These are phyloP conservation scores for Battus philenor DNA, from an alignment of 1,140 invertebrate genomes.

Conservation along the genomic window DNA sequence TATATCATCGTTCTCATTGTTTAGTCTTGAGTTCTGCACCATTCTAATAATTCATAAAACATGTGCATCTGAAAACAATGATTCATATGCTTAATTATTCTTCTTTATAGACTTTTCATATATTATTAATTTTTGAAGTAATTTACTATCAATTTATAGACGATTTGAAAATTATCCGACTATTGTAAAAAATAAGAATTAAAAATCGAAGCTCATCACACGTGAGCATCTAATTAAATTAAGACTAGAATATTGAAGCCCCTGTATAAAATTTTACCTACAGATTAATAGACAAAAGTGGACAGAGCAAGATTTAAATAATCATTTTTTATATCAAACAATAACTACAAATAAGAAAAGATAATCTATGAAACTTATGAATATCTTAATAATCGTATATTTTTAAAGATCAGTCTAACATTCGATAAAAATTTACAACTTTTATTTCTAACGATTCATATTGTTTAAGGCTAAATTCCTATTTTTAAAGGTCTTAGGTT, in stretches of 20 bases:
- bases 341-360: conserved; percentile 46
- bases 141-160: too few species aligned
- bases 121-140: too few species aligned
- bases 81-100: too few species aligned
- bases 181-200: conserved; percentile 16
- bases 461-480: conserved; percentile 41
- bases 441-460: conserved; percentile 48
- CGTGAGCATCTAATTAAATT: conserved; percentile 9
- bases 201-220: conserved; percentile 14
- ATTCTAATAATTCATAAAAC: too few species aligned
- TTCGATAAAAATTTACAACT: conserved; percentile 72
- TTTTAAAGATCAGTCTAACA: conserved; percentile 75
- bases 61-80: too few species aligned
- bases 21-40: too few species aligned
- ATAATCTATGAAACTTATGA: conserved; percentile 61
- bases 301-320: conserved; percentile 55
- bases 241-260: conserved; percentile 41
- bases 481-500: conserved; percentile 17
- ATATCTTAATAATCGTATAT: conserved; percentile 58
- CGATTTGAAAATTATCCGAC: too few species aligned
- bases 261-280: conserved; percentile 64
- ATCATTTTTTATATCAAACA: conserved; percentile 43
- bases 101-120: too few species aligned
- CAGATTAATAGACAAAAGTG: conserved; percentile 51
- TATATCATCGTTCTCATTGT: too few species aligned